Conservation (phyloP, 1,140 invertebrate genomes). For the Diuraphis noxia region DNA sequence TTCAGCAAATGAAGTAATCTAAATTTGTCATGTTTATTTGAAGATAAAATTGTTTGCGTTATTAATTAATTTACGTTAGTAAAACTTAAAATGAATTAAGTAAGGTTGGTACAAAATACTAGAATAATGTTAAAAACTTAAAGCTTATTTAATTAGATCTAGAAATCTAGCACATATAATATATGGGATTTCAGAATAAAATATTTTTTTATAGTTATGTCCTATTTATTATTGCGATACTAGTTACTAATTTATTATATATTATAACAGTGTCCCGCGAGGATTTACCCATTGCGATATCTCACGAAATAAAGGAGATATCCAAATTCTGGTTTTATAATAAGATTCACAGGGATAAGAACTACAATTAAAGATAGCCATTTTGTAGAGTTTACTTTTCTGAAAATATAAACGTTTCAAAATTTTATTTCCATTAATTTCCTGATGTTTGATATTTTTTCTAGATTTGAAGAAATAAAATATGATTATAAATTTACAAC, state of each 20-base stretch:
- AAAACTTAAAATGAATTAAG: not conserved
- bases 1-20: constrained; percentile 22
- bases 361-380: too few relatives aligned
- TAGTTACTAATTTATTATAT: not conserved
- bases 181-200: not conserved
- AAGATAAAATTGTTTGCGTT: not conserved
- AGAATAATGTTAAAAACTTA: not conserved
- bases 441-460: too few relatives aligned
- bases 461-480: too few relatives aligned
- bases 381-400: too few relatives aligned
- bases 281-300: too few relatives aligned
- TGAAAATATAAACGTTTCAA: too few relatives aligned
- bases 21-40: not conserved
- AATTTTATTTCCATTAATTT: too few relatives aligned
- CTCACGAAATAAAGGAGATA: too few relatives aligned
- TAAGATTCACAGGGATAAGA: too few relatives aligned
- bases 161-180: not conserved
- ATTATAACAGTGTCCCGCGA: too few relatives aligned
- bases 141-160: not conserved
- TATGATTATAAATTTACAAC: too few relatives aligned
- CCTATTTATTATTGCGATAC: not conserved
- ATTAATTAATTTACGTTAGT: not conserved
- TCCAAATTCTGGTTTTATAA: too few relatives aligned
- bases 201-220: not conserved
- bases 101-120: not conserved